Base-by-base conservation (phyloP, 2,888 invertebrate species). In the Odiellus spinosus region DNA sequence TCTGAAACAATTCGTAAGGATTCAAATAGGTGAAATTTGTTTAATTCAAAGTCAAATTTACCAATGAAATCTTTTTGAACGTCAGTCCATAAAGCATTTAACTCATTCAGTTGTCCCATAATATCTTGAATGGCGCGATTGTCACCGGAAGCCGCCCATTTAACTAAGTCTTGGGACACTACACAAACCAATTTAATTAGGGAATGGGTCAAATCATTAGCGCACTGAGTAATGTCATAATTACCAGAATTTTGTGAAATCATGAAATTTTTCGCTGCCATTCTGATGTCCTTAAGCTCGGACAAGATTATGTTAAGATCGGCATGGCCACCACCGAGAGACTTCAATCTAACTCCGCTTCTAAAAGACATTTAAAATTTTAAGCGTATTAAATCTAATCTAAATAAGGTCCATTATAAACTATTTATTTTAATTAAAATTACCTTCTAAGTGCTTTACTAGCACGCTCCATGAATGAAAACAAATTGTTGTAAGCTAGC, bases 291-390 rank as follows among this genome's bases (percentile, higher is more conserved):
- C 58, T 67, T 67, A 40, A 71, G 59, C 56, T 70, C 69, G 2
- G 69, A 69, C 46, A 71, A 64, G 14, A 70, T 63, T 55, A 71
- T 63, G 54, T 67, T 67, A 15, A 71, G 61, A 53, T 69, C 67
- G 43, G 62, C 47, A 56, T 70, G 68, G 1, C 69, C 68, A 51
- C 64, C 64, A 43, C 66, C 62, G 40, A 67, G 56, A 1, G 68
- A 65, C 53, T 66, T 59, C 53, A 70, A 55, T 47, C 65, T 61
- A n/a, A 67, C 65, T 45, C 69, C 65, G 55, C 68, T 67, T 61
- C 69, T 70, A 26, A 6, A 26, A 26, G 4, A 6, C 26, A 26
- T 26, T 26, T n/a, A n/a, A n/a, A n/a, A n/a, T n/a, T n/a, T n/a
- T n/a, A n/a, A n/a, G n/a, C n/a, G n/a, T n/a, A n/a, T n/a, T n/a